These are phyloP conservation scores for Invenusta paracnida DNA, from an alignment of 2,888 invertebrate species.

Conservation along the genomic window DNA sequence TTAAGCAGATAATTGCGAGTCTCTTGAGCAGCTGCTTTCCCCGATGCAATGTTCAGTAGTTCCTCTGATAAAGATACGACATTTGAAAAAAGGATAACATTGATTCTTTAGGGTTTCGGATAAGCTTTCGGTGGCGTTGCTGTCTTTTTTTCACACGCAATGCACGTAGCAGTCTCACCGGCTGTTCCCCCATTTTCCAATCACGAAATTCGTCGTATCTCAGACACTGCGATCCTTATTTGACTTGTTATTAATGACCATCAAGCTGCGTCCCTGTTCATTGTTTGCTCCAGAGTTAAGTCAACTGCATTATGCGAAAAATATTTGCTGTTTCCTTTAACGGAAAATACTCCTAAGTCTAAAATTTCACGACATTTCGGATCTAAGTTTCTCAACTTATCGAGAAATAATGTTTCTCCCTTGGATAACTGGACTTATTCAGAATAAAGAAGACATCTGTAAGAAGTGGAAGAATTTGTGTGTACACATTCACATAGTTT, in stretches of 20 bases:
- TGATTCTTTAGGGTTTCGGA: slow-evolving; percentile 3
- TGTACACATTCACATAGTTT: slow-evolving; percentile 40
- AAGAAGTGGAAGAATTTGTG: slow-evolving; percentile 27
- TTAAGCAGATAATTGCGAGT: slow-evolving; percentile 18
- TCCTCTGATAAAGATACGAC: slow-evolving; percentile 3
- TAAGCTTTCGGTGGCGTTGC: background rate
- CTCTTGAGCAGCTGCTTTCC: slow-evolving; percentile 27
- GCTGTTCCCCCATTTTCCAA: slow-evolving; percentile 14
- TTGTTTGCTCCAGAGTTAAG: slow-evolving; percentile 42
- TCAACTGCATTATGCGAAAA: slow-evolving; percentile 38
- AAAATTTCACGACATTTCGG: slow-evolving; percentile 25
- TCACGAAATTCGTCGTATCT: slow-evolving; percentile 27
- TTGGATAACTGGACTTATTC: slow-evolving; percentile 42
- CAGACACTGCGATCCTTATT: slow-evolving; percentile 37
- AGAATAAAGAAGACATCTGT: slow-evolving; percentile 40
- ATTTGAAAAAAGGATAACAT: slow-evolving; percentile 8
- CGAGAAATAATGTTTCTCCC: slow-evolving; percentile 40
- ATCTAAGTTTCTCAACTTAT: slow-evolving; percentile 32
- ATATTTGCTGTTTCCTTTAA: slow-evolving; percentile 36
- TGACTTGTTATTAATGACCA: slow-evolving; percentile 40
- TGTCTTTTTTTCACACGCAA: slow-evolving; percentile 15
- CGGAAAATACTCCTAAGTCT: slow-evolving; percentile 38
- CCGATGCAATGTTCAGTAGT: slow-evolving; percentile 17
- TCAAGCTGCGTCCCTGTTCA: slow-evolving; percentile 42
- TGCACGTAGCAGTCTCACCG: background rate